Conservation (phyloP, 2,797 vertebrate species). For the Xenopus petersii region DNA sequence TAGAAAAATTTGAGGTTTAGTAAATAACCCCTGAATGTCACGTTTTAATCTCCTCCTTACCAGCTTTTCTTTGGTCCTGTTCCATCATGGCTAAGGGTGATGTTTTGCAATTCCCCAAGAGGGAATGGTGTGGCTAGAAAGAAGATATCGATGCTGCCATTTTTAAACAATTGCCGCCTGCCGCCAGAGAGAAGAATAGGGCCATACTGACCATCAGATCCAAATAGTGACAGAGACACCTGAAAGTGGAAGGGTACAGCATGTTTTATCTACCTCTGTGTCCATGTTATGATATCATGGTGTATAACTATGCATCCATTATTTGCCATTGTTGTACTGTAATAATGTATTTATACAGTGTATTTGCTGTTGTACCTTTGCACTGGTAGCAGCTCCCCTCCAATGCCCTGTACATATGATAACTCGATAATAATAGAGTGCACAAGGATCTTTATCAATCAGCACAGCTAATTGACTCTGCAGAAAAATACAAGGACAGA, state of each 20-base stretch:
- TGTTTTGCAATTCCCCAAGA: constrained; percentile 68
- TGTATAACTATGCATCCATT: too few relatives aligned
- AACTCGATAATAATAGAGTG: constrained; percentile 74
- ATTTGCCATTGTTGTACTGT: background rate
- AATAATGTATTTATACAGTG: too few relatives aligned
- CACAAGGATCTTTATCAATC: constrained; percentile 71
- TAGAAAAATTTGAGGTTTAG: too few relatives aligned
- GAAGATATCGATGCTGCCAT: constrained; percentile 72
- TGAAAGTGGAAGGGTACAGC: constrained; percentile 32
- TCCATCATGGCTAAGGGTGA: constrained; percentile 74
- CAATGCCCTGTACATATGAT: constrained; percentile 73
- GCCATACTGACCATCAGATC: constrained; percentile 66
- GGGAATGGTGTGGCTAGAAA: constrained; percentile 69
- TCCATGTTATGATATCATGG: background rate
- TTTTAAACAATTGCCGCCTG: constrained; percentile 69
- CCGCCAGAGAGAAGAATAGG: constrained; percentile 63
- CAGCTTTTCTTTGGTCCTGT: constrained; percentile 69
- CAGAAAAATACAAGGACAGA: background rate
- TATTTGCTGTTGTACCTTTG: constrained; percentile 61
- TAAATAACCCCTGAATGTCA: too few relatives aligned
- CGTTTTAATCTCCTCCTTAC: constrained; percentile 52
- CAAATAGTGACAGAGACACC: constrained; percentile 67
- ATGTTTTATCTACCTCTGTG: background rate
- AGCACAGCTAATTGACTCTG: constrained; percentile 73
- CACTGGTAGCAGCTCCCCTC: constrained; percentile 69